Percentiles rank a stretch among this genome's conserved stretches.
Conservation (phyloP, 2,797 vertebrate species). For the Tiaroga cobitis region DNA sequence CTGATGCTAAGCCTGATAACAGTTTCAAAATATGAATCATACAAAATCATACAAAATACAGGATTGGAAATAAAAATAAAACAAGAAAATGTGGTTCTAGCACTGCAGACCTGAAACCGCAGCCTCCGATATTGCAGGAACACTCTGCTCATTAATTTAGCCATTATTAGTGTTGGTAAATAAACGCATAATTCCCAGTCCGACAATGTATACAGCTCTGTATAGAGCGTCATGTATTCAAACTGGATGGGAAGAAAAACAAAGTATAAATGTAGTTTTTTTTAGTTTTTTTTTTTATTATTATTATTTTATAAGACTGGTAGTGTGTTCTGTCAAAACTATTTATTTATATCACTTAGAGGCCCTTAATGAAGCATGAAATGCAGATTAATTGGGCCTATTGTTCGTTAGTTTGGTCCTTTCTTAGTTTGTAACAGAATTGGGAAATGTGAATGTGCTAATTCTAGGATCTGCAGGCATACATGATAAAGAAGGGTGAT, state of each 20-base stretch:
- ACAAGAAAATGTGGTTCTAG: too few relatives aligned
- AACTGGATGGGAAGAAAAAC: background rate
- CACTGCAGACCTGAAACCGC: background rate
- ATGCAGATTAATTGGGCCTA: background rate
- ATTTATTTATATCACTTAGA: background rate
- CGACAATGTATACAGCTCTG: too few relatives aligned
- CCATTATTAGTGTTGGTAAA: background rate
- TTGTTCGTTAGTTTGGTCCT: background rate
- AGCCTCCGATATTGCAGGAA: background rate
- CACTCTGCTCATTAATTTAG: background rate
- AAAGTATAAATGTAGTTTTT: background rate
- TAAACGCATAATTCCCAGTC: background rate
- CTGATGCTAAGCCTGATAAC: background rate
- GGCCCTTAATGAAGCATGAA: background rate
- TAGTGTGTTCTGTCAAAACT: background rate
- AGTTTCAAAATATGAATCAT: background rate
- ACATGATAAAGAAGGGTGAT: slow-evolving; percentile 4
- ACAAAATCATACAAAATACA: background rate
- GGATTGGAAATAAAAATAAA: too few relatives aligned
- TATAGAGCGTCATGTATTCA: background rate
- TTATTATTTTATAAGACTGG: too few relatives aligned
- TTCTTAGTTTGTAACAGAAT: slow-evolving; percentile 9
- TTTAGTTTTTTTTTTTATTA: too few relatives aligned
- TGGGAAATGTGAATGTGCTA: background rate
- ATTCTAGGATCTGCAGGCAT: background rate